phyloP scores from a whole-genome alignment of 2,113 vertebrate genomes.

The Otocyon megalotis region DNA sequence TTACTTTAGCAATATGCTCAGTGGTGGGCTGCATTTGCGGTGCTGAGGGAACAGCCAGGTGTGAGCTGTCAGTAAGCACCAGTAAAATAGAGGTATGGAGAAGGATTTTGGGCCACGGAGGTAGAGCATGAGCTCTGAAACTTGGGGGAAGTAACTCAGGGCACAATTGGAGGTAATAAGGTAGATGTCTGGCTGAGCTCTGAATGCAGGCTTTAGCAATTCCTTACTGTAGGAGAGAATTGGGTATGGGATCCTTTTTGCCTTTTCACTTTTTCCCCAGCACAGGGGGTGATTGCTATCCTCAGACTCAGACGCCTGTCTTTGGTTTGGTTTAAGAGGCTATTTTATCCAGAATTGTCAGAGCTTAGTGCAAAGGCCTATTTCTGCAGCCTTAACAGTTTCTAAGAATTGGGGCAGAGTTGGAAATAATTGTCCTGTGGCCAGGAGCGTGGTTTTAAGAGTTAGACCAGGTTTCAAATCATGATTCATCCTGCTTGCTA shows the following conservation, averaged over 20 bases:
- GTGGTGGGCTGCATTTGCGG: neutral
- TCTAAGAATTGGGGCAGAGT: neutral
- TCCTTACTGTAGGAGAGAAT: accelerated
- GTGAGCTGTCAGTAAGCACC: neutral
- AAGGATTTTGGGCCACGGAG: neutral
- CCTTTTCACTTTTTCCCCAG: neutral
- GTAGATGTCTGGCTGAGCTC: neutral
- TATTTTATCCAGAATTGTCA: neutral
- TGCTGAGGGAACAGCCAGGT: conserved; percentile 41
- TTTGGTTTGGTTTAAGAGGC: neutral
- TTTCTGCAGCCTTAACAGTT: neutral
- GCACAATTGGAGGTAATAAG: accelerated
- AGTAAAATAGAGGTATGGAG: neutral
- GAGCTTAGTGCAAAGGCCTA: neutral
- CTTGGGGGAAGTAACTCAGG: no score
- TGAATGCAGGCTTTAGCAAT: neutral
- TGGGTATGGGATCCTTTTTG: accelerated
- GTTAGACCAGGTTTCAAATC: neutral
- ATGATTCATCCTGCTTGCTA: neutral
- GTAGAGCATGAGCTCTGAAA: no score
- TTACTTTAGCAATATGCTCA: conserved; percentile 38
- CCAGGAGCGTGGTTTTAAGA: neutral
- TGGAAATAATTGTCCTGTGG: neutral
- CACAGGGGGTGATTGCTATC: accelerated
- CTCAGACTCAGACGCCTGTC: neutral